Conservation (phyloP, 2,797 vertebrate genomes). For the Crocodylus rhombifer region DNA sequence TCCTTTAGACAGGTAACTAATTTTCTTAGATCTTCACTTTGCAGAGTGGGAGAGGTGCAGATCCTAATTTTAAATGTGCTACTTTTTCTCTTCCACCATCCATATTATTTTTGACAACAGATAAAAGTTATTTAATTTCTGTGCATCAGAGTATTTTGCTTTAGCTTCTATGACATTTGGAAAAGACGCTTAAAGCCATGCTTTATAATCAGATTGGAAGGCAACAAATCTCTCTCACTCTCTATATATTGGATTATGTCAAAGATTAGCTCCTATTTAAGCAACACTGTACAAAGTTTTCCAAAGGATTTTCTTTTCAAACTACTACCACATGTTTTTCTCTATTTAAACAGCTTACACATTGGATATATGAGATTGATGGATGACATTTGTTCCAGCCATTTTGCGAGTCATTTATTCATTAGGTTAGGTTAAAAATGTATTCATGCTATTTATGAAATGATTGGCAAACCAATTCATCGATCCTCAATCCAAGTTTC, state of each 20-base stretch:
- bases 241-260: constrained; percentile 77
- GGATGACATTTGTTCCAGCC: constrained; percentile 73
- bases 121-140: not conserved
- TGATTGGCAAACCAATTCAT: constrained; percentile 59
- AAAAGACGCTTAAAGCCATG: constrained; percentile 30
- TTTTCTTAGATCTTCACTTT: not conserved
- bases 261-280: constrained; percentile 76
- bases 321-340: constrained; percentile 78
- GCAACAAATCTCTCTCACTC: constrained; percentile 73
- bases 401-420: constrained; percentile 72
- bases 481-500: constrained; percentile 48
- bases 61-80: not conserved
- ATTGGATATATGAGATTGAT: constrained; percentile 68
- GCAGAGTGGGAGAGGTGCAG: not conserved
- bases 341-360: constrained; percentile 64
- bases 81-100: not conserved
- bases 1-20: not conserved
- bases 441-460: constrained; percentile 58
- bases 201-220: constrained; percentile 45
- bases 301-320: constrained; percentile 76
- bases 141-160: not conserved
- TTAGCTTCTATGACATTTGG: not conserved
- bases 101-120: not conserved
- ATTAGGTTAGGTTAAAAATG: constrained; percentile 54
- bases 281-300: constrained; percentile 41